These are phyloP conservation scores for Diarsia rubi DNA, from an alignment of 2,888 invertebrate genomes.

Conservation along the genomic window DNA sequence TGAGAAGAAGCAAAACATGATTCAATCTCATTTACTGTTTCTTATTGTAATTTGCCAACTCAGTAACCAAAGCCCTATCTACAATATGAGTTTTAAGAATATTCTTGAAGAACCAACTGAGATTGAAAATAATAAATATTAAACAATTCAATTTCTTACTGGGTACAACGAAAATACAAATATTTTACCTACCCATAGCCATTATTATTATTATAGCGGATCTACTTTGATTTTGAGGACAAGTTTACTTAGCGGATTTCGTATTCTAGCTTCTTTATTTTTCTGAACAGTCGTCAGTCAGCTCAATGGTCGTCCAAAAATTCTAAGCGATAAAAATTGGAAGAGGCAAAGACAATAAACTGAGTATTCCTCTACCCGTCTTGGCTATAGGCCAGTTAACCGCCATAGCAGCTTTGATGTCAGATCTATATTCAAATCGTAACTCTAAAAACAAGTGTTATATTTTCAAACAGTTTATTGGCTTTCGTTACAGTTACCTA, in stretches of 20 bases:
- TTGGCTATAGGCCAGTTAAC: conserved; percentile 54
- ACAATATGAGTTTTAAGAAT: not conserved
- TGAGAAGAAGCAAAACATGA: not conserved
- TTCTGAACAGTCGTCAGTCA: not conserved
- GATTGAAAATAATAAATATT: not conserved
- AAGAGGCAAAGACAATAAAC: conserved; percentile 53
- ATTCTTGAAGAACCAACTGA: not conserved
- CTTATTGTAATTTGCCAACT: not conserved
- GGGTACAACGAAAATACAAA: not conserved
- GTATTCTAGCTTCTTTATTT: not conserved
- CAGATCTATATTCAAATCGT: conserved; percentile 54
- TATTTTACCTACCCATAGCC: not conserved
- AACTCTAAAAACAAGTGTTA: conserved; percentile 52
- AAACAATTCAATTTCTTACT: not conserved
- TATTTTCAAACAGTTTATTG: conserved; percentile 63
- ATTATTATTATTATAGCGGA: too few species aligned
- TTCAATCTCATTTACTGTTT: not conserved
- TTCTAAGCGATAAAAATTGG: conserved; percentile 16
- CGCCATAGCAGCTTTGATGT: conserved; percentile 56
- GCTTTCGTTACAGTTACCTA: conserved; percentile 63
- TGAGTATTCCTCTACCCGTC: conserved; percentile 30
- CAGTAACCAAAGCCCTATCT: not conserved
- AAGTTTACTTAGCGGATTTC: not conserved
- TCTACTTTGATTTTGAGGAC: not conserved
- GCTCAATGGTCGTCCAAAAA: conserved; percentile 5